These are phyloP conservation scores for Ennomos quercinarius DNA, from an alignment of 2,888 invertebrate genomes.

Conservation along the genomic window DNA sequence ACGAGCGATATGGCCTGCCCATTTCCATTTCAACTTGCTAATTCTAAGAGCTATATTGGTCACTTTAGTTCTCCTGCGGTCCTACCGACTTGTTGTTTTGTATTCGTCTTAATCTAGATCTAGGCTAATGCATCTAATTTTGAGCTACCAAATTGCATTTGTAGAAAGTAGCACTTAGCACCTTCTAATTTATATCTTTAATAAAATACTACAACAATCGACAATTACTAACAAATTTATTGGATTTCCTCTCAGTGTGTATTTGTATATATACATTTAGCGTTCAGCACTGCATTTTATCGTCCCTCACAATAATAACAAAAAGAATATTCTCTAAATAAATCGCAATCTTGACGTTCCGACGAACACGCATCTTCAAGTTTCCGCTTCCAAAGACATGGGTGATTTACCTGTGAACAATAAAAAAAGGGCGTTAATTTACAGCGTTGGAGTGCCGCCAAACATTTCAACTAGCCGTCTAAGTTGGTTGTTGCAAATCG, in stretches of 20 bases:
- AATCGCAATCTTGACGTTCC: constrained; percentile 40
- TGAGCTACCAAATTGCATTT: constrained; percentile 8
- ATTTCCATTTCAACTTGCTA: no score
- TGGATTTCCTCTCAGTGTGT: constrained; percentile 20
- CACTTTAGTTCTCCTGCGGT: no score
- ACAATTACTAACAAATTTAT: constrained; percentile 33
- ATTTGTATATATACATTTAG: constrained; percentile 25
- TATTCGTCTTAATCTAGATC: constrained; percentile 15
- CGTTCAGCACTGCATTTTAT: constrained; percentile 24
- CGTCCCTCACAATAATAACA: constrained; percentile 38
- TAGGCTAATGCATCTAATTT: constrained; percentile 24
- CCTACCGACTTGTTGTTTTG: no score
- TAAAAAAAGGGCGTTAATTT: constrained; percentile 81
- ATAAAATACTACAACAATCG: constrained; percentile 35
- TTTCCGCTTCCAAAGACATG: constrained; percentile 64
- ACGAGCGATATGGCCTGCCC: no score
- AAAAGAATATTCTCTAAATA: constrained; percentile 46
- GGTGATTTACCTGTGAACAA: constrained; percentile 84
- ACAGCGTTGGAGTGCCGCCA: constrained; percentile 77
- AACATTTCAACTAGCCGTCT: constrained; percentile 81
- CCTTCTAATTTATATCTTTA: neutral
- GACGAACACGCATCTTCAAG: constrained; percentile 58
- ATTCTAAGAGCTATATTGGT: no score
- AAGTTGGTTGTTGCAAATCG: constrained; percentile 76
- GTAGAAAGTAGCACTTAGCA: neutral